Base-by-base conservation (phyloP, 2,888 invertebrate species). In the Aspidapion aeneum region DNA sequence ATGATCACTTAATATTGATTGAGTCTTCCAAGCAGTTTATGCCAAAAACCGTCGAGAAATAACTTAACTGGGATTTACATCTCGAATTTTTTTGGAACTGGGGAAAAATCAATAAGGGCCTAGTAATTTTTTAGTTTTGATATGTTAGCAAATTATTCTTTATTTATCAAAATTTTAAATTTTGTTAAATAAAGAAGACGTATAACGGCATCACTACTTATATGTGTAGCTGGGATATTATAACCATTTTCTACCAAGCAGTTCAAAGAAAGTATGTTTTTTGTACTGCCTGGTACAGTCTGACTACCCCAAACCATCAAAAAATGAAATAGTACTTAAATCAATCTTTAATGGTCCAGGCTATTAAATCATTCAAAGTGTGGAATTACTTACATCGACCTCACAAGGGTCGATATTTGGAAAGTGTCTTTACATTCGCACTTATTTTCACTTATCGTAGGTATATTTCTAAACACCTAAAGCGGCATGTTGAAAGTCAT, bases 401-500 rank as follows among this genome's bases (percentile, higher is more conserved):
- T 35, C 35, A 35, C 5, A n/a, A 7, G 35, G 35, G 35, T 35
- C 35, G 12, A 35, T 35, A n/a, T n/a, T n/a, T n/a, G 3, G 35
- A 35, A 35, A 35, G 76, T 76, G 67, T 74, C 75, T 75, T 68
- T 66, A 54, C 57, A 51, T 18, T n/a, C 59, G 66, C 63, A 64
- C 61, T 58, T 64, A 61, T 60, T 35, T 3, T 35, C 35, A 35
- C 35, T 35, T 7, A 12, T 35, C 3, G 35, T 7, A 35, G 35
- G 35, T 35, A 35, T 35, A 35, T 35, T 35, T 35, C 12, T 35
- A 35, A 35, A 35, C 35, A 35, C 35, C 35, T 3, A 35, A 35
- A 35, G 35, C 35, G 35, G 35, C 12, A 35, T 12, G n/a, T n/a
- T n/a, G n/a, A n/a, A n/a, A n/a, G n/a, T n/a, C n/a, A n/a, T n/a